Evolutionary conservation across 2,113 vertebrate genomes (phyloP).

Genomic region (Rhinolophus ferrumequinum): DNA sequence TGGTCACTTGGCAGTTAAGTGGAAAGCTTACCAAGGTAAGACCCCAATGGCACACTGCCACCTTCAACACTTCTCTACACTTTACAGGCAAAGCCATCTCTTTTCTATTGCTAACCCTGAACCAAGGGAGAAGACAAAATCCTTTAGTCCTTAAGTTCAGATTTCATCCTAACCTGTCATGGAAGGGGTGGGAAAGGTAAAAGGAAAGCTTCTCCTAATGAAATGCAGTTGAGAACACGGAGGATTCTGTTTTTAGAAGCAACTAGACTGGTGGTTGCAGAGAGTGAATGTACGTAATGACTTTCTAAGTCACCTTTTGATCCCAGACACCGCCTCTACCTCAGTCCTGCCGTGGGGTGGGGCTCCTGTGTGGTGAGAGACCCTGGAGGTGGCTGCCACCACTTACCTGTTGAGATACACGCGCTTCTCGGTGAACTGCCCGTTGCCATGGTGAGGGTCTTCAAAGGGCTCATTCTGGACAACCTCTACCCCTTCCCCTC

Average conservation of each 20-base stretch:
- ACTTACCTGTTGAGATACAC: slow-evolving; percentile 98
- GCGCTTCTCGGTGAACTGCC: slow-evolving; percentile 97
- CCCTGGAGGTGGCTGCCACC: background rate
- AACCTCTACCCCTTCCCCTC: slow-evolving; percentile 97
- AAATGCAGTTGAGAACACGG: background rate
- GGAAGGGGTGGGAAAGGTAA: background rate
- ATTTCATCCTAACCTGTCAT: background rate
- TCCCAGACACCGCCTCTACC: background rate
- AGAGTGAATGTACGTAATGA: rapidly evolving
- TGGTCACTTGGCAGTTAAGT: no score
- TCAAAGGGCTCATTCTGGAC: slow-evolving; percentile 96
- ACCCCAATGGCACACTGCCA: background rate
- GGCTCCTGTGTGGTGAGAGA: no score
- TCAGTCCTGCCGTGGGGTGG: rapidly evolving
- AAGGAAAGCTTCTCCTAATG: background rate
- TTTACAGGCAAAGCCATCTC: background rate
- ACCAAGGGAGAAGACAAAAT: background rate
- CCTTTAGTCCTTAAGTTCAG: background rate
- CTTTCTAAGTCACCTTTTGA: background rate
- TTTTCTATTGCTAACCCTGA: background rate
- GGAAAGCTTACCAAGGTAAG: background rate
- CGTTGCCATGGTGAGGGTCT: slow-evolving; percentile 93
- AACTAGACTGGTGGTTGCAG: background rate
- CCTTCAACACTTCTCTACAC: no score
- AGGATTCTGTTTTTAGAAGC: background rate